Conservation (phyloP, 1,140 invertebrate species). For the Dolichoris vasculosae region DNA sequence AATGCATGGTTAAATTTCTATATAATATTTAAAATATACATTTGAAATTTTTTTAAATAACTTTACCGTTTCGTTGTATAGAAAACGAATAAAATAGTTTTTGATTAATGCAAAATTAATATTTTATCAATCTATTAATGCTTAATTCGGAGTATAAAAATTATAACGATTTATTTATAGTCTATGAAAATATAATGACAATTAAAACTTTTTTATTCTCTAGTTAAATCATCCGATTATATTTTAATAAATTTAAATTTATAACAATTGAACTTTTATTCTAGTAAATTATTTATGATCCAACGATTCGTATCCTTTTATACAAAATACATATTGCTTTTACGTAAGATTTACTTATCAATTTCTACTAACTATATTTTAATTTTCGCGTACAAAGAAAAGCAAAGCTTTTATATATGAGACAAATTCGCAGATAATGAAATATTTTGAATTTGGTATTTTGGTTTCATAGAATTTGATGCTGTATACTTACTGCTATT, state of each 20-base stretch:
- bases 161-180: neutral
- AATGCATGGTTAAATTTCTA: too few relatives aligned
- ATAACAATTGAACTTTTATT: neutral
- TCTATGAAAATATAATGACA: neutral
- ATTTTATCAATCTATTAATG: neutral
- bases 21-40: too few relatives aligned
- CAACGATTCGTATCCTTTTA: too few relatives aligned
- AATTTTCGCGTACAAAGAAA: too few relatives aligned
- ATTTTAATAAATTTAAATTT: neutral
- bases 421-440: neutral
- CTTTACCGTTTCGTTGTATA: too few relatives aligned
- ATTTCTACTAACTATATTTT: too few relatives aligned
- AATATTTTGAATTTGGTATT: too few relatives aligned
- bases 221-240: neutral
- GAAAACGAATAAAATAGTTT: neutral
- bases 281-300: neutral
- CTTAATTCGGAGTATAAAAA: too few relatives aligned
- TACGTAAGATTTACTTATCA: too few relatives aligned
- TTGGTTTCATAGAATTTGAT: too few relatives aligned
- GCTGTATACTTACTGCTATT: neutral
- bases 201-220: neutral
- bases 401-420: neutral
- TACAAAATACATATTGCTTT: too few relatives aligned
- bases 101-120: neutral
- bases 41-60: too few relatives aligned